These are phyloP conservation scores for Polypterus senegalus DNA, from an alignment of 2,113 vertebrate genomes.

Conservation along the genomic window DNA sequence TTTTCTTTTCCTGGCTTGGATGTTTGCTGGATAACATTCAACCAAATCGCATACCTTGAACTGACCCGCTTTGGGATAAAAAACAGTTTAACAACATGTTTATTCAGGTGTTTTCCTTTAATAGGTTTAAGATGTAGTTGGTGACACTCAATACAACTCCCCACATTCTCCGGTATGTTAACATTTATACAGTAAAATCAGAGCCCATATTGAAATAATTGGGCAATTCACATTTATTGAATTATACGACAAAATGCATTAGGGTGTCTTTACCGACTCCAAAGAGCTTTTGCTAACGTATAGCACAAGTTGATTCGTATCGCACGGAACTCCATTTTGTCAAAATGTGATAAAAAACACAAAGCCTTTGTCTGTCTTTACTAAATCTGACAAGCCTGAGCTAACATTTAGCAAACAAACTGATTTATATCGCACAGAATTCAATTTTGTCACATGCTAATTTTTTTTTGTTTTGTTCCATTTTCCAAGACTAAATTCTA, in stretches of 20 bases:
- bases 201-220: conserved; percentile 4
- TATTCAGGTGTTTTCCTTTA: conserved; percentile 74
- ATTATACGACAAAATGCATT: conserved; percentile 6
- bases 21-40: conserved; percentile 60
- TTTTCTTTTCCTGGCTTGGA: conserved; percentile 65
- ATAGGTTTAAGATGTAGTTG: conserved; percentile 74
- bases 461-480: too few relatives aligned
- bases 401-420: too few relatives aligned
- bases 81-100: conserved; percentile 75
- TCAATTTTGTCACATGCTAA: too few relatives aligned
- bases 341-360: too few relatives aligned
- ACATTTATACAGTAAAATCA: conserved; percentile 11
- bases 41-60: conserved; percentile 76
- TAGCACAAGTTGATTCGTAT: too few relatives aligned
- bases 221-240: conserved; percentile 1
- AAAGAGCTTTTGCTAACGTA: too few relatives aligned
- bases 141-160: conserved; percentile 43
- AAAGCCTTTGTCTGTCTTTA: too few relatives aligned
- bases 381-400: too few relatives aligned
- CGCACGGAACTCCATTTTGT: too few relatives aligned
- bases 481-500: too few relatives aligned
- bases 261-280: too few relatives aligned
- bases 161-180: conserved; percentile 2
- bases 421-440: too few relatives aligned
- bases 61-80: conserved; percentile 75